Conservation (phyloP, 2,888 invertebrate genomes). For the Heliothis peltigera region DNA sequence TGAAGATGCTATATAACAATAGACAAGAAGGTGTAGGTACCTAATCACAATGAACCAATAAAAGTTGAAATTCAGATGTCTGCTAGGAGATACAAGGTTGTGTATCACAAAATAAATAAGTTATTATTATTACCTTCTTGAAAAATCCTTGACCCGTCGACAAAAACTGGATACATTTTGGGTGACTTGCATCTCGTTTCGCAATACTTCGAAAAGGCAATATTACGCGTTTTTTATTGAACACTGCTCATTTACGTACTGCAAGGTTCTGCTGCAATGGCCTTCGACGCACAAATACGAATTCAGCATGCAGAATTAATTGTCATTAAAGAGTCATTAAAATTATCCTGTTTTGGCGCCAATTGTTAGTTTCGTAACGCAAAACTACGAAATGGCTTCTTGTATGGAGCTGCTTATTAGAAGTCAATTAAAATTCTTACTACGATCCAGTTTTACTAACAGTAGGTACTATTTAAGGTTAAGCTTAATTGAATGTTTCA, state of each 20-base stretch:
- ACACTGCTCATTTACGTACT: slow-evolving; percentile 1
- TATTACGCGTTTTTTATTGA: not conserved
- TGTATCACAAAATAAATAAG: not conserved
- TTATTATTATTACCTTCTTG: not conserved
- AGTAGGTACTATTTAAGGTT: not conserved
- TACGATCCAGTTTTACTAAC: not conserved
- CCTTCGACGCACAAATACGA: slow-evolving; percentile 35
- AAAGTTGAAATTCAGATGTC: not conserved
- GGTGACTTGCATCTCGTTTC: slow-evolving; percentile 7
- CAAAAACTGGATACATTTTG: slow-evolving; percentile 21
- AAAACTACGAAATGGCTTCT: slow-evolving; percentile 16
- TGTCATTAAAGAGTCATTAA: slow-evolving; percentile 45
- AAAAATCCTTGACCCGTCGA: slow-evolving; percentile 23
- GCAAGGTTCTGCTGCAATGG: slow-evolving; percentile 13
- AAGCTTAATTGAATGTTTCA: no score
- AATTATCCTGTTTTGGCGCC: slow-evolving; percentile 46
- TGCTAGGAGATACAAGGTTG: not conserved
- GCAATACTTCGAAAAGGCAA: slow-evolving; percentile 18
- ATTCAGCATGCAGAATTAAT: slow-evolving; percentile 37
- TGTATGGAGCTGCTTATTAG: slow-evolving; percentile 15
- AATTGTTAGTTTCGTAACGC: slow-evolving; percentile 46
- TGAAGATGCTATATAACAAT: no score
- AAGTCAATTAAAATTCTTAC: not conserved
- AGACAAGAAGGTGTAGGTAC: no score
- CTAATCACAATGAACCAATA: no score